A percentile compares a stretch with the other conserved stretches of the same genome.
Evolutionary conservation across 2,888 invertebrate species (phyloP).

Genomic region (Netelia fuscicornis): DNA sequence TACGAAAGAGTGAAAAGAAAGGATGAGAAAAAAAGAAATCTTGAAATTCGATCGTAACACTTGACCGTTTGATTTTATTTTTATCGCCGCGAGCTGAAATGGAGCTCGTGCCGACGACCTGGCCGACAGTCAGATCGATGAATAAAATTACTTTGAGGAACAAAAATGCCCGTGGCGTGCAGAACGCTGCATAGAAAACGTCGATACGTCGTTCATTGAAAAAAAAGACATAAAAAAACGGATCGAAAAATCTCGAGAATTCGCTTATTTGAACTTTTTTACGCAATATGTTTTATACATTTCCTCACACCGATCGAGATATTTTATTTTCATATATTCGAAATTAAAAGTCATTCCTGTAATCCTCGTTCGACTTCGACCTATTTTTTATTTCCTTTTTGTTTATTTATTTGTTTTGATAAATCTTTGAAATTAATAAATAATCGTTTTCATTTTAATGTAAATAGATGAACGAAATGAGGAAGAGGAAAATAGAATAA

Average conservation of each 20-base stretch:
- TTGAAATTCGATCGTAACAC: neutral
- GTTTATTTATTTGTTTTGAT: neutral
- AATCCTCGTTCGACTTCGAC: too few species aligned
- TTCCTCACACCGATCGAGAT: too few species aligned
- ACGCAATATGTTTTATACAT: too few species aligned
- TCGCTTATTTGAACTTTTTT: neutral
- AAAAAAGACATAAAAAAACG: neutral
- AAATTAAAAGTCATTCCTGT: too few species aligned
- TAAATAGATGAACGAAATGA: neutral
- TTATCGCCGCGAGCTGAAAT: conserved; percentile 7
- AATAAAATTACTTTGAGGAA: conserved; percentile 24
- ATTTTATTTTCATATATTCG: too few species aligned
- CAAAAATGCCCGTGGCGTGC: conserved; percentile 9
- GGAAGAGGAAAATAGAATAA: too few species aligned
- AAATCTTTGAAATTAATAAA: too few species aligned
- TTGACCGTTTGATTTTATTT: conserved; percentile 12
- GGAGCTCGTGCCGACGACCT: conserved; percentile 5
- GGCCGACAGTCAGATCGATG: conserved; percentile 20
- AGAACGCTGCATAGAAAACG: neutral
- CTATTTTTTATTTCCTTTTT: too few species aligned
- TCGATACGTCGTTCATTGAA: neutral
- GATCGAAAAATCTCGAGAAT: neutral
- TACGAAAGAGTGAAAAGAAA: too few species aligned
- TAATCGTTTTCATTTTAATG: too few species aligned
- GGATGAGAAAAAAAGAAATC: too few species aligned